Evolutionary conservation across 2,113 vertebrate genomes (phyloP), one percentile per base, ranked within the genome.

Genomic region (Lathamus discolor): DNA sequence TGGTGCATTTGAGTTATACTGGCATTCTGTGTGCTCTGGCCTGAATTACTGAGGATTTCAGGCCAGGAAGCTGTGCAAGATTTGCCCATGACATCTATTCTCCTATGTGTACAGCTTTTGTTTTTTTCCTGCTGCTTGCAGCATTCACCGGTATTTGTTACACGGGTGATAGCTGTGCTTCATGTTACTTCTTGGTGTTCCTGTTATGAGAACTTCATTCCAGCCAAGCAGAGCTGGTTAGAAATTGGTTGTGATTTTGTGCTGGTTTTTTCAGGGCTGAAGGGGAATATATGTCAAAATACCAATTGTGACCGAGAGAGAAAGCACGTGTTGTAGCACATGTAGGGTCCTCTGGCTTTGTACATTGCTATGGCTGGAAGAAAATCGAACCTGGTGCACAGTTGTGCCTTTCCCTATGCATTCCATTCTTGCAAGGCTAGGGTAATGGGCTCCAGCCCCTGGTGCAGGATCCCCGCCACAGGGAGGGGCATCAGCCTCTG

Each of bases 251-350:
- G 14, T 7, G 16, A 27, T 87, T 70, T 44, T 17, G 22, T 87
- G 46, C 39, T 80, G 75, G 17, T 76, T 62, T 46, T 66, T 52
- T 55, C 84, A 44, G 54, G 27, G 31, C 49, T 16, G 4, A 44
- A 57, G 28, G n/a, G 22, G 25, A 7, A 27, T 19, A 1, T 2
- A 1, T 68, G 59, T 79, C 33, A 33, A 64, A 77, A 52, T 5
- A 22, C 16, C 31, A 28, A 10, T 7, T 28, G 57, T 11, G 39
- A 55, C 19, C 1, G 11, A 19, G 54, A 46, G 17, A 28, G 1
- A 11, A 4, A 28, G 23, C 0, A 0, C 10, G 3, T 41, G 55
- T 31, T 22, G 41, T 15, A 49, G 64, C 46, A 9, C 1, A 1
- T 1, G 2, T 29, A 43, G 46, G 70, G 55, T 49, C 37, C 20